These are phyloP conservation scores for Philopedon plagiatum DNA, from an alignment of 2,888 invertebrate species.

Conservation along the genomic window DNA sequence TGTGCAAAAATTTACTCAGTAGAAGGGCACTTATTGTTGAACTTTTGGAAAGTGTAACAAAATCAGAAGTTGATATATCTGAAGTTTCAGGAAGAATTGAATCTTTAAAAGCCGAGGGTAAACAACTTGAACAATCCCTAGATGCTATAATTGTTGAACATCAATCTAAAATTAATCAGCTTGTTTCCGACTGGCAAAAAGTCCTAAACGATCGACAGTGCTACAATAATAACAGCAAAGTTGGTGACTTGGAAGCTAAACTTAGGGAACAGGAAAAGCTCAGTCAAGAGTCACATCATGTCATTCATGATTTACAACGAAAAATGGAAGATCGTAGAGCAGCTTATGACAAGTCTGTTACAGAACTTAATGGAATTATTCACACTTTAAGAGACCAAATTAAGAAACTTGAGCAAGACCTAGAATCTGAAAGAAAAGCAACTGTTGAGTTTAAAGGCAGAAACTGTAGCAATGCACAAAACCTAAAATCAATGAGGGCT, in stretches of 20 bases:
- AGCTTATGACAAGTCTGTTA: conserved; percentile 56
- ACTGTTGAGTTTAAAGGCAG: conserved; percentile 57
- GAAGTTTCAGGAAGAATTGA: conserved; percentile 59
- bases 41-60: conserved; percentile 59
- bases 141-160: conserved; percentile 59
- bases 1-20: conserved; percentile 62
- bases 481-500: conserved; percentile 66
- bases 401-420: conserved; percentile 60
- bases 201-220: conserved; percentile 55
- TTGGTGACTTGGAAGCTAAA: conserved; percentile 58
- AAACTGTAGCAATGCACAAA: conserved; percentile 61
- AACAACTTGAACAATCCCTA: conserved; percentile 59
- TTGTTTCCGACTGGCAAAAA: conserved; percentile 58
- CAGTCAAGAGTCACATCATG: conserved; percentile 54
- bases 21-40: conserved; percentile 60
- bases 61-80: conserved; percentile 56
- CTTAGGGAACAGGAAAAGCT: conserved; percentile 58
- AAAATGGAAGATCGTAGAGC: conserved; percentile 59
- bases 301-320: conserved; percentile 57
- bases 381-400: conserved; percentile 58
- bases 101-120: conserved; percentile 56
- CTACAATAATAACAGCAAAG: conserved; percentile 44
- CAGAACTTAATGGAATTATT: conserved; percentile 57
- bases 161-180: conserved; percentile 58
- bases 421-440: conserved; percentile 59